These are phyloP conservation scores for Polypterus bichir DNA, from an alignment of 2,113 vertebrate species.

Conservation along the genomic window DNA sequence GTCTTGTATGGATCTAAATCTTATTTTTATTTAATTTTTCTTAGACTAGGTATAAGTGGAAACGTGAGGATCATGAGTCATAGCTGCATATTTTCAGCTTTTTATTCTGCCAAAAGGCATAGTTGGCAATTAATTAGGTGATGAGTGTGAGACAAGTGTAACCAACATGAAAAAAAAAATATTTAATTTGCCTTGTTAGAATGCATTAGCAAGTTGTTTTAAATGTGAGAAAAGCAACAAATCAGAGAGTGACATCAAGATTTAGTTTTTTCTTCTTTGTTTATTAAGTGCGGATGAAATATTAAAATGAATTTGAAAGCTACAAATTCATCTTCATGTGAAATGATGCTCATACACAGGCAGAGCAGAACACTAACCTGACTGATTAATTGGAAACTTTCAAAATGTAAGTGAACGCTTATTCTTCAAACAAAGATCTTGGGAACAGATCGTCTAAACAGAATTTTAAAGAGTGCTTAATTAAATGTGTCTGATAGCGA, in stretches of 20 bases:
- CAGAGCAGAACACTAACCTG: no score
- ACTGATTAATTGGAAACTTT: no score
- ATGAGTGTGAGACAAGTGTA: slow-evolving; percentile 31
- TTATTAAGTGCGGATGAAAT: no score
- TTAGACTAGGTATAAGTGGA: not conserved
- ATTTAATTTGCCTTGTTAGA: not conserved
- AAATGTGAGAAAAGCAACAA: not conserved
- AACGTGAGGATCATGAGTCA: slow-evolving; percentile 29
- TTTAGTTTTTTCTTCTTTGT: not conserved
- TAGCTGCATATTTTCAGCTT: slow-evolving; percentile 20
- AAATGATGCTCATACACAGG: no score
- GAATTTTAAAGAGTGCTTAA: no score
- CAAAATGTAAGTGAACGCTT: no score
- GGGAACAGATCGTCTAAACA: no score
- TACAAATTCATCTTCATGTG: not conserved
- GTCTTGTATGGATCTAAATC: no score
- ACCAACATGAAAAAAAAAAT: slow-evolving; percentile 6
- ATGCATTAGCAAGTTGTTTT: not conserved
- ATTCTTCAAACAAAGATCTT: no score
- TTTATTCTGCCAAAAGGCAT: slow-evolving; percentile 25
- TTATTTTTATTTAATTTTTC: no score
- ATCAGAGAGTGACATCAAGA: not conserved
- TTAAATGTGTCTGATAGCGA: no score
- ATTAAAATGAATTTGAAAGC: not conserved
- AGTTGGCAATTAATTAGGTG: slow-evolving; percentile 24